Evolutionary conservation across 2,888 invertebrate species (phyloP).

Genomic region (Enchytraeus crypticus): DNA sequence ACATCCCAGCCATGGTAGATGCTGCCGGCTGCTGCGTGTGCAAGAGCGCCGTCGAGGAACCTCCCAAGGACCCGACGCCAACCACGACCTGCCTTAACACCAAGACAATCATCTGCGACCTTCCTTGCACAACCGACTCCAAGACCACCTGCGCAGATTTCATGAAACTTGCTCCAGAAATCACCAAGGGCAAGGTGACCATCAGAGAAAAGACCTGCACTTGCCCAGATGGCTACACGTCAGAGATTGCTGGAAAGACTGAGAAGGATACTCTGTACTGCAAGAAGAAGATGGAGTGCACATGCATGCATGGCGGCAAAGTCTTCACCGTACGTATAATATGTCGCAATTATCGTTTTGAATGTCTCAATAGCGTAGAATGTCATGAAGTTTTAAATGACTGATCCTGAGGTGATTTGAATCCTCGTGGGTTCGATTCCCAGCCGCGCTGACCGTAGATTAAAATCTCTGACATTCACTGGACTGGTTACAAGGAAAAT

Average conservation of each 20-base stretch:
- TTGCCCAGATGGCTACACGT: slow-evolving; percentile 3
- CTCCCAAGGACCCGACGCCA: background rate
- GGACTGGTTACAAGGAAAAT: no score
- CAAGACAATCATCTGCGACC: slow-evolving; percentile 1
- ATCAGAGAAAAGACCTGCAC: background rate
- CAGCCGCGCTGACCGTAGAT: no score
- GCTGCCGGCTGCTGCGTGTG: slow-evolving; percentile 6
- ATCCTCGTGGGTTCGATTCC: no score
- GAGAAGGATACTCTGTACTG: background rate
- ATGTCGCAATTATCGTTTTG: no score
- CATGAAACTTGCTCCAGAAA: background rate
- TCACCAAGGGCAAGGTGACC: background rate
- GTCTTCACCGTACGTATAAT: slow-evolving; percentile 3
- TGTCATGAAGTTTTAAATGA: no score
- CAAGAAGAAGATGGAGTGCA: background rate
- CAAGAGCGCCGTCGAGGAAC: background rate
- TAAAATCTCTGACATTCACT: no score
- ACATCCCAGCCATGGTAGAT: background rate
- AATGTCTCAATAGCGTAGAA: no score
- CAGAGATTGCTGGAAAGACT: background rate
- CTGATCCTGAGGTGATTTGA: no score
- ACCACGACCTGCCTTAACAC: background rate
- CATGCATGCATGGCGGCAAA: background rate
- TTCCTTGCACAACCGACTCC: slow-evolving; percentile 2
- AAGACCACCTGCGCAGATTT: background rate